These are phyloP conservation scores for Drosophila ironensis DNA, from an alignment of 1,140 invertebrate species.

Conservation along the genomic window DNA sequence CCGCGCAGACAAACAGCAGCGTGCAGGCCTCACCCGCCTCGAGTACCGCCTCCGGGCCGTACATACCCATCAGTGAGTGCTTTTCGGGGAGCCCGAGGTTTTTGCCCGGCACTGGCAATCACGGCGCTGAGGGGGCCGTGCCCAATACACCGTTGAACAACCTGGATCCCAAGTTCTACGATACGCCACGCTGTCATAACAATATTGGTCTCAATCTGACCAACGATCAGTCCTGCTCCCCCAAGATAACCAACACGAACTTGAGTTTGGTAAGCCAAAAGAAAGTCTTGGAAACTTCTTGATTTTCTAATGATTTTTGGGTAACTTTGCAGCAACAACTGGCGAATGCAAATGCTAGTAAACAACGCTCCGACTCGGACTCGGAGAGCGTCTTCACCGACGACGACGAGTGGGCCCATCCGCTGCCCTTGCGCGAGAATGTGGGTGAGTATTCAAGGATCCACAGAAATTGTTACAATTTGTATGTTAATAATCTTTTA, in stretches of 20 bases:
- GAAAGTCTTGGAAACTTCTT: too few species aligned
- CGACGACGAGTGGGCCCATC: constrained; percentile 84
- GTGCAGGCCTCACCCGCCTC: constrained; percentile 85
- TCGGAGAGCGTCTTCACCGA: constrained; percentile 85
- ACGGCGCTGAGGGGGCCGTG: constrained; percentile 14
- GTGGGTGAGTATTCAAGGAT: constrained; percentile 47
- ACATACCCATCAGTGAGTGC: constrained; percentile 94
- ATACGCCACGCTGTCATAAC: constrained; percentile 83
- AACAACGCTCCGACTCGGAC: constrained; percentile 83
- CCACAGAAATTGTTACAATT: too few species aligned
- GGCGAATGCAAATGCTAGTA: constrained; percentile 51
- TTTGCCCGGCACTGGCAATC: constrained; percentile 23
- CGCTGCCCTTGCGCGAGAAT: constrained; percentile 75
- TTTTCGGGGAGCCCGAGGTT: constrained; percentile 88
- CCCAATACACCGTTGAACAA: constrained; percentile 74
- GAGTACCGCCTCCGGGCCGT: constrained; percentile 87
- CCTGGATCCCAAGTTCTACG: constrained; percentile 83
- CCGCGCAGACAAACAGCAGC: constrained; percentile 66
- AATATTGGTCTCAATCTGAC: constrained; percentile 81
- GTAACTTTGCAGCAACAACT: constrained; percentile 50
- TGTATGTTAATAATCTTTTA: not conserved
- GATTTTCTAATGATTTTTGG: not conserved
- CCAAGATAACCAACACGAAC: constrained; percentile 81
- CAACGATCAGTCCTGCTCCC: constrained; percentile 80
- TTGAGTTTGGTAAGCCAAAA: constrained; percentile 53